Conservation (phyloP, 2,888 invertebrate species). For the Trisateles emortualis region DNA sequence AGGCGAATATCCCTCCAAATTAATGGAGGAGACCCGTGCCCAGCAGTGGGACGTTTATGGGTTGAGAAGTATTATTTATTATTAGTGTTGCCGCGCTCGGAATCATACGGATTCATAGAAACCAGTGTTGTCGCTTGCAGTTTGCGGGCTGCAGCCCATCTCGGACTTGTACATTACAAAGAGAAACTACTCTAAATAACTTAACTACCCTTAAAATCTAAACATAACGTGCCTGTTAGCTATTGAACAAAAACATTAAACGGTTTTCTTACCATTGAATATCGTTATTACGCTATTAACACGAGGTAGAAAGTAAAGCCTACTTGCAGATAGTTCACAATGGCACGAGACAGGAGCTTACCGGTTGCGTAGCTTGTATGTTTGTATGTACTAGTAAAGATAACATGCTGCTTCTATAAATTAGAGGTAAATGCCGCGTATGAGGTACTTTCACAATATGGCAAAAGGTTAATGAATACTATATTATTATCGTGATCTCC, state of each 20-base stretch:
- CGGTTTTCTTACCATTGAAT: background rate
- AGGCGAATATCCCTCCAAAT: too few species aligned
- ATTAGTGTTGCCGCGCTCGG: too few species aligned
- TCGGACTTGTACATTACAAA: too few species aligned
- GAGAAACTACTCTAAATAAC: too few species aligned
- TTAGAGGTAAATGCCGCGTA: slow-evolving; percentile 4
- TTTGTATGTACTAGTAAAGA: slow-evolving; percentile 12
- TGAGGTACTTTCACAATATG: background rate
- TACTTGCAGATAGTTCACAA: slow-evolving; percentile 44
- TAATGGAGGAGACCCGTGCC: too few species aligned
- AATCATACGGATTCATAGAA: too few species aligned
- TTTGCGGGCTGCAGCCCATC: too few species aligned
- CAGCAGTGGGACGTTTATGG: too few species aligned
- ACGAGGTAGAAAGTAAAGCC: slow-evolving; percentile 47
- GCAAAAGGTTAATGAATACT: background rate
- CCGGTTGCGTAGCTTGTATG: slow-evolving; percentile 45
- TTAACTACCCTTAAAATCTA: background rate
- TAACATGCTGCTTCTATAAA: slow-evolving; percentile 7
- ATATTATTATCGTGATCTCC: too few species aligned
- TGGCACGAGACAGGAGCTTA: slow-evolving; percentile 40
- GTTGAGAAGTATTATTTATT: too few species aligned
- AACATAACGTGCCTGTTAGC: background rate
- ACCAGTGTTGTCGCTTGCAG: too few species aligned
- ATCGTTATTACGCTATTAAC: slow-evolving; percentile 15
- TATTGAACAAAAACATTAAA: background rate